These are phyloP conservation scores for Zosterops japonicus DNA, from an alignment of 2,113 vertebrate genomes.

Conservation along the genomic window DNA sequence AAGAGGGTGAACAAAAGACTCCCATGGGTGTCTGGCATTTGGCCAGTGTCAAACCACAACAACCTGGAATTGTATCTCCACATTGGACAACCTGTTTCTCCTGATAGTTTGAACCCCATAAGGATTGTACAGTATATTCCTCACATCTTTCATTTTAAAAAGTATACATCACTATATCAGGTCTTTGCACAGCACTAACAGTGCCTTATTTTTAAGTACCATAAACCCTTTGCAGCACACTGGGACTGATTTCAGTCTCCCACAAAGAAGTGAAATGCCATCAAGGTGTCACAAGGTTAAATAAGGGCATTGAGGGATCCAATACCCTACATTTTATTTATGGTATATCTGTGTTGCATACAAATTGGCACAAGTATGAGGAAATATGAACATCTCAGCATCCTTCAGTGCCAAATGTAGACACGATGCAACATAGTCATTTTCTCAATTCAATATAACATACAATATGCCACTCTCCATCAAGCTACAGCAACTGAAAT, in stretches of 20 bases:
- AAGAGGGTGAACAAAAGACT: neutral
- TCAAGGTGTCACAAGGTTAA: neutral
- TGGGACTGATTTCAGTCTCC: neutral
- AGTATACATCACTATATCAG: neutral
- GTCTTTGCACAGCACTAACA: neutral
- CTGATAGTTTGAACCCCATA: neutral
- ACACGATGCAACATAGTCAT: constrained; percentile 57
- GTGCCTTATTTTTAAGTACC: neutral
- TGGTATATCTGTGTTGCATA: constrained; percentile 11
- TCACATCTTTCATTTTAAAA: neutral
- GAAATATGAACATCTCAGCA: constrained; percentile 54
- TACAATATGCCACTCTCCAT: constrained; percentile 67
- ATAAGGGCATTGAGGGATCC: neutral
- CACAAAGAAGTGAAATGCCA: neutral
- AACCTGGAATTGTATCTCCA: neutral
- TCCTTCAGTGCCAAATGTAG: constrained; percentile 56
- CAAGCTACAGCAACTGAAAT: constrained; percentile 72
- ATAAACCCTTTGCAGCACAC: neutral
- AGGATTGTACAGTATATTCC: neutral
- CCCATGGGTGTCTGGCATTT: neutral
- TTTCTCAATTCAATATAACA: constrained; percentile 56
- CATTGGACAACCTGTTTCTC: neutral
- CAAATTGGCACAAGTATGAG: constrained; percentile 35
- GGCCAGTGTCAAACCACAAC: neutral
- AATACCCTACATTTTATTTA: constrained; percentile 14